These are phyloP conservation scores for Pampus argenteus DNA, from an alignment of 2,797 vertebrate species.

Conservation along the genomic window DNA sequence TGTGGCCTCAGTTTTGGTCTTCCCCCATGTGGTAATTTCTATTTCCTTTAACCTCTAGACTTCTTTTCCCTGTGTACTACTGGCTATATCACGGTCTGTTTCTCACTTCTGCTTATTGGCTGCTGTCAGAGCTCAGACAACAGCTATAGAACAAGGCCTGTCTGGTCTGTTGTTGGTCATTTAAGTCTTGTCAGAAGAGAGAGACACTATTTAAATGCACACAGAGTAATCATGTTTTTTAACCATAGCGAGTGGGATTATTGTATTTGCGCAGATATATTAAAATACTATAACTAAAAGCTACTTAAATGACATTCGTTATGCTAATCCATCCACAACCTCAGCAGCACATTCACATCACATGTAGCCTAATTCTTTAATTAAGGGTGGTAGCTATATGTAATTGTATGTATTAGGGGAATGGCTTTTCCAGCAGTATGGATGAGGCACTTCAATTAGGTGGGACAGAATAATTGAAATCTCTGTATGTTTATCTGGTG, in stretches of 20 bases:
- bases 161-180: constrained; percentile 21
- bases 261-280: not conserved
- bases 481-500: constrained; percentile 59
- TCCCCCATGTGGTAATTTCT: constrained; percentile 57
- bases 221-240: not conserved
- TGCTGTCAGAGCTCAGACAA: constrained; percentile 37
- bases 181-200: constrained; percentile 25
- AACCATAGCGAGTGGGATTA: not conserved
- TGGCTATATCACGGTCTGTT: constrained; percentile 44
- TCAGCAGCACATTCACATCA: constrained; percentile 2
- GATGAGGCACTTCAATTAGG: constrained; percentile 18
- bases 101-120: constrained; percentile 64
- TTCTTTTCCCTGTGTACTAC: constrained; percentile 45
- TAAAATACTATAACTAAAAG: constrained; percentile 10
- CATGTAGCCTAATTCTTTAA: constrained; percentile 35
- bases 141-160: constrained; percentile 6
- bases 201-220: constrained; percentile 9
- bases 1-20: constrained; percentile 68
- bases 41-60: constrained; percentile 56
- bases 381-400: constrained; percentile 29
- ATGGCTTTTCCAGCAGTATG: constrained; percentile 34
- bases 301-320: not conserved
- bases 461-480: constrained; percentile 60
- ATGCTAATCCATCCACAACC: constrained; percentile 3
- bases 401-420: constrained; percentile 40